Evolutionary conservation across 2,797 vertebrate genomes (phyloP).

Genomic region (Acanthurus lineatus): DNA sequence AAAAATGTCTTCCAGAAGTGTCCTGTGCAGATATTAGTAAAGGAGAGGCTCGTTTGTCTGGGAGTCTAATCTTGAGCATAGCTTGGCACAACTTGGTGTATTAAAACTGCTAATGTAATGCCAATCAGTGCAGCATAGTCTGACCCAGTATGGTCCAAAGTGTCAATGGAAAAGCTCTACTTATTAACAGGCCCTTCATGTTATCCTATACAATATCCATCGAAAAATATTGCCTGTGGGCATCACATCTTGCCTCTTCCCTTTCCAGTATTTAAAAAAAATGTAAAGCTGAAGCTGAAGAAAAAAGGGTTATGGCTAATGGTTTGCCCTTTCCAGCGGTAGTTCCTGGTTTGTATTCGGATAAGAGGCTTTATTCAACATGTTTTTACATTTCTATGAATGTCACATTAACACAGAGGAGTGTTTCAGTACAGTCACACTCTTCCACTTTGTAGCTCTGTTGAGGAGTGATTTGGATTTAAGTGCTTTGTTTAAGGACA

Average conservation of each 20-base stretch:
- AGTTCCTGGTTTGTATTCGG: not conserved
- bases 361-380: not conserved
- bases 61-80: too few species aligned
- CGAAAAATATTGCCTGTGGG: too few species aligned
- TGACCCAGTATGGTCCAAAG: too few species aligned
- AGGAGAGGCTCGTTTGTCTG: too few species aligned
- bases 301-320: not conserved
- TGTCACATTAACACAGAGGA: not conserved
- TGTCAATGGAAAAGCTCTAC: too few species aligned
- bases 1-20: too few species aligned
- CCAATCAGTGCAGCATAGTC: too few species aligned
- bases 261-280: not conserved
- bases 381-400: not conserved
- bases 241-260: not conserved
- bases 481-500: slow-evolving; percentile 20
- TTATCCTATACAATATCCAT: not conserved
- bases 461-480: not conserved
- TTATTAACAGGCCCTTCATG: not conserved
- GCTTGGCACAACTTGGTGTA: too few species aligned
- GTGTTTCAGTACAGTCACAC: not conserved
- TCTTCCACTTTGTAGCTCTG: not conserved
- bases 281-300: not conserved
- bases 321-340: not conserved
- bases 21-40: too few species aligned
- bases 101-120: too few species aligned